Evolutionary conservation across 2,113 vertebrate genomes (phyloP).

Genomic region (Spea bombifrons): DNA sequence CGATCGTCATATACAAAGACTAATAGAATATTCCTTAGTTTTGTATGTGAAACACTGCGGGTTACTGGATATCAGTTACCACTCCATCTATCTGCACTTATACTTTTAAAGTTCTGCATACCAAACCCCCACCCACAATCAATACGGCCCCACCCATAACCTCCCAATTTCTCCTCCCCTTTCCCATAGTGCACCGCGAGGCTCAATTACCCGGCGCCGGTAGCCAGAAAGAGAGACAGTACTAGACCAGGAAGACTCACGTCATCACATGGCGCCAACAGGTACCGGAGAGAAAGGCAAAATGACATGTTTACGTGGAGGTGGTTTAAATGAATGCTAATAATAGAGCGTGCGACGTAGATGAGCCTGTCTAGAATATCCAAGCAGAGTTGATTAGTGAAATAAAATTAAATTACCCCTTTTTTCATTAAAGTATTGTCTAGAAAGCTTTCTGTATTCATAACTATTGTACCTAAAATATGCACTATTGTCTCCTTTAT

Average conservation of each 20-base stretch:
- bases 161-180: background rate
- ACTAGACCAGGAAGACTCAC: background rate
- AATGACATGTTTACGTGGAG: too few species aligned
- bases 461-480: too few species aligned
- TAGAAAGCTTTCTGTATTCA: too few species aligned
- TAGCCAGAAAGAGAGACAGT: background rate
- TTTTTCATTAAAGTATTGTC: too few species aligned
- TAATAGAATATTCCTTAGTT: too few species aligned
- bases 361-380: too few species aligned
- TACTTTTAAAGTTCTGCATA: background rate
- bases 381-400: too few species aligned
- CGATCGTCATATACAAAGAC: too few species aligned
- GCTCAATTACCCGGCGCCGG: background rate
- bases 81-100: background rate
- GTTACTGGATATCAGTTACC: background rate
- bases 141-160: background rate
- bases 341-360: too few species aligned
- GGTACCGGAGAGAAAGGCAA: background rate
- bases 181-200: background rate
- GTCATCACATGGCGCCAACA: constrained; percentile 22
- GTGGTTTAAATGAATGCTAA: too few species aligned
- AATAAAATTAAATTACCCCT: too few species aligned
- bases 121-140: background rate
- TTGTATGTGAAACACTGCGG: background rate
- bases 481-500: too few species aligned